Conservation (phyloP, 1,140 invertebrate genomes). For the Ceratosolen solmsi region DNA sequence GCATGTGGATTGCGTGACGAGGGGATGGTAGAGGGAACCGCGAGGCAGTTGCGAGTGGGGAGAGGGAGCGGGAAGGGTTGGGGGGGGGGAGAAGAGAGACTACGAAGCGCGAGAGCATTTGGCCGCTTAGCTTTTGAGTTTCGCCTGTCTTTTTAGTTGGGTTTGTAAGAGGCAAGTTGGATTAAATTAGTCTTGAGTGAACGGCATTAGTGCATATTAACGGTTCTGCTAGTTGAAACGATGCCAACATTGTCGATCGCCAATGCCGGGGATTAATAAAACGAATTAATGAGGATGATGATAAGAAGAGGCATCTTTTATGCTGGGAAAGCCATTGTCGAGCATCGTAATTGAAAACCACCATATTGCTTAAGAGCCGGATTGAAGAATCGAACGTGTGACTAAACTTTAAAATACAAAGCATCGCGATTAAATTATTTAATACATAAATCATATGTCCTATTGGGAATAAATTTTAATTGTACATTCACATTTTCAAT, state of each 20-base stretch:
- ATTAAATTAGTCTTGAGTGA: too few relatives aligned
- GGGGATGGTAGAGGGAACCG: too few relatives aligned
- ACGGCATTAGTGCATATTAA: background rate
- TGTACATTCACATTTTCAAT: background rate
- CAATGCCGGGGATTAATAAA: background rate
- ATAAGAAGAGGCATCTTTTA: background rate
- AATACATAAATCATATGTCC: background rate
- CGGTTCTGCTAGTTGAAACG: background rate
- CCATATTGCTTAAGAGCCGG: background rate
- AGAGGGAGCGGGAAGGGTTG: too few relatives aligned
- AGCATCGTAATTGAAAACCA: background rate
- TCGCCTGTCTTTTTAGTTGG: too few relatives aligned
- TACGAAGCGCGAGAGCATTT: too few relatives aligned
- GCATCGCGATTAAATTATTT: background rate
- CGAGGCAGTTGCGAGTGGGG: too few relatives aligned
- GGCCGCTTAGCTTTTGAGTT: too few relatives aligned
- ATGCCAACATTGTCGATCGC: background rate
- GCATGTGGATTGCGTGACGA: too few relatives aligned
- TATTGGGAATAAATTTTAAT: background rate
- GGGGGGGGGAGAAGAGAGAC: too few relatives aligned
- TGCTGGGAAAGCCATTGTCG: too few relatives aligned
- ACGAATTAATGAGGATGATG: background rate
- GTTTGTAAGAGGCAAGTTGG: too few relatives aligned
- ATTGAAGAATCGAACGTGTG: background rate
- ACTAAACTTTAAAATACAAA: background rate